phyloP scores from a whole-genome alignment of 2,888 invertebrate species.

The Phytoseiulus persimilis region DNA sequence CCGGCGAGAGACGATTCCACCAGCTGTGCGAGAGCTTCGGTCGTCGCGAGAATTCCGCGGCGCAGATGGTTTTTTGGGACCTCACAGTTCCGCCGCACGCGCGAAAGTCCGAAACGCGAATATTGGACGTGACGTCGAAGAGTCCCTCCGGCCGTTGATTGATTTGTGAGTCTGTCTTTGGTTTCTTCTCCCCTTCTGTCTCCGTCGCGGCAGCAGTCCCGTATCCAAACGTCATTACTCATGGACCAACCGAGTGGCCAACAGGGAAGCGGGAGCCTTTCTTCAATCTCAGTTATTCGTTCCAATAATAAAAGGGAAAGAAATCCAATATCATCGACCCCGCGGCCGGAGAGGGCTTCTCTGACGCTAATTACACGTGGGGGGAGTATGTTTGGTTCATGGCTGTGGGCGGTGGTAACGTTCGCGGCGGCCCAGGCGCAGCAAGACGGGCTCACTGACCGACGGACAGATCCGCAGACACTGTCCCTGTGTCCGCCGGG shows the following conservation, averaged over 20 bases:
- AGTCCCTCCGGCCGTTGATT: neutral
- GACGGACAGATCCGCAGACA: neutral
- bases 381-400: neutral
- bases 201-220: neutral
- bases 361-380: neutral
- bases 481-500: neutral
- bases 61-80: too few relatives aligned
- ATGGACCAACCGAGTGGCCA: neutral
- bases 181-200: neutral
- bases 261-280: neutral
- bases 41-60: too few relatives aligned
- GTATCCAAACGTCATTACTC: neutral
- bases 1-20: too few relatives aligned
- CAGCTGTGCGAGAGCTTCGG: too few relatives aligned
- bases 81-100: too few relatives aligned
- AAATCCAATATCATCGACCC: constrained; percentile 5
- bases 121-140: neutral
- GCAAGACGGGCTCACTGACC: neutral
- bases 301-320: constrained; percentile 5
- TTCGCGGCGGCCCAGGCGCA: neutral
- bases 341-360: neutral
- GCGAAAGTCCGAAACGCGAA: neutral
- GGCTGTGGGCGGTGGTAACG: neutral
- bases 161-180: neutral
- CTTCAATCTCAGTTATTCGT: neutral